These are phyloP conservation scores for Drosophila helvetica DNA, from an alignment of 2,888 invertebrate genomes.

Conservation along the genomic window DNA sequence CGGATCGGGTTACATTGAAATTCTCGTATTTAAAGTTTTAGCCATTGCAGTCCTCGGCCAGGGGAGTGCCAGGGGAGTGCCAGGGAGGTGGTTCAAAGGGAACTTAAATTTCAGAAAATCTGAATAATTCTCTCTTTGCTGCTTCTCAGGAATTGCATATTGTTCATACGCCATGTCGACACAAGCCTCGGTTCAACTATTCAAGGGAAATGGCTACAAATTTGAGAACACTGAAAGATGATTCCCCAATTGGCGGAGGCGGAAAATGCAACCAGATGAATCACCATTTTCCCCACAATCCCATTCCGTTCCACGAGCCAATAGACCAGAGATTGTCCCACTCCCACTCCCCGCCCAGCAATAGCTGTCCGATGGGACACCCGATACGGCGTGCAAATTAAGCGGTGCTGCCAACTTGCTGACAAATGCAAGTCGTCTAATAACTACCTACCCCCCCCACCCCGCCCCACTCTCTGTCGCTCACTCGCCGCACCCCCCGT, in stretches of 20 bases:
- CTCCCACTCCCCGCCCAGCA: background rate
- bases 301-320: slow-evolving; percentile 26
- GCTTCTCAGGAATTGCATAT: slow-evolving; percentile 63
- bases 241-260: slow-evolving; percentile 18
- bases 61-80: slow-evolving; percentile 2
- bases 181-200: slow-evolving; percentile 31
- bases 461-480: background rate
- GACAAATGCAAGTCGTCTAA: slow-evolving; percentile 57
- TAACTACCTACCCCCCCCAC: slow-evolving; percentile 30
- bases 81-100: background rate
- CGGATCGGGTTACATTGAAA: slow-evolving; percentile 70
- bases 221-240: slow-evolving; percentile 13
- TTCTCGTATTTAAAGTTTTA: slow-evolving; percentile 65
- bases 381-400: slow-evolving; percentile 50
- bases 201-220: slow-evolving; percentile 32
- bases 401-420: slow-evolving; percentile 66
- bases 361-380: slow-evolving; percentile 27
- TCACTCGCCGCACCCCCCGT: slow-evolving; percentile 22
- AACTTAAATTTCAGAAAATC: background rate
- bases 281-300: slow-evolving; percentile 13
- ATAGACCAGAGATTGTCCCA: slow-evolving; percentile 23
- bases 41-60: slow-evolving; percentile 17
- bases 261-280: slow-evolving; percentile 28
- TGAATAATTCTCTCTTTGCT: background rate
- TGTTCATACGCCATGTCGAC: slow-evolving; percentile 71